Evolutionary conservation across 1,140 invertebrate genomes (phyloP).

Genomic region (Nylanderia fulva): DNA sequence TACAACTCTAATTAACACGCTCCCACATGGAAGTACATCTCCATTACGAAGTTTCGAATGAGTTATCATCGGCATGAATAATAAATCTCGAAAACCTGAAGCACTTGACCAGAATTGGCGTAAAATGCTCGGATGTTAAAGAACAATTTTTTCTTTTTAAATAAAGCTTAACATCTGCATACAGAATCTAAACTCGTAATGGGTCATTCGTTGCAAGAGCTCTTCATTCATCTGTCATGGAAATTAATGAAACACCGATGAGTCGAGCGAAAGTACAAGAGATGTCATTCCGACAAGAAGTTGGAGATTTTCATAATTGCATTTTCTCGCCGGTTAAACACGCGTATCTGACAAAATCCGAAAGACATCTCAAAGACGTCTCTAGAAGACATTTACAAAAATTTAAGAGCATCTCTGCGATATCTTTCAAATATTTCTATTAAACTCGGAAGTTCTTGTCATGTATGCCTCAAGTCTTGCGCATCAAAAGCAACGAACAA

Average conservation of each 20-base stretch:
- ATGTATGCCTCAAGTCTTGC: not conserved
- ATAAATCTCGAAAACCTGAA: slow-evolving; percentile 28
- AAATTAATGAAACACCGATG: slow-evolving; percentile 34
- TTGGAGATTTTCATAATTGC: not conserved
- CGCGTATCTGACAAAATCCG: not conserved
- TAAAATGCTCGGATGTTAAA: not conserved
- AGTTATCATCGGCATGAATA: slow-evolving; percentile 9
- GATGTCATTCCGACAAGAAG: slow-evolving; percentile 4
- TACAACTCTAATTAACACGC: slow-evolving; percentile 78
- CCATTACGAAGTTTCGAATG: slow-evolving; percentile 30
- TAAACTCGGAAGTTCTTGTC: not conserved
- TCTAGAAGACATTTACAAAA: not conserved
- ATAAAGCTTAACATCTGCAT: slow-evolving; percentile 10
- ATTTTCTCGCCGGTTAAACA: not conserved
- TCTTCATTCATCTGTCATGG: slow-evolving; percentile 46
- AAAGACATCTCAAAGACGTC: not conserved
- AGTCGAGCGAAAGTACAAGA: slow-evolving; percentile 11
- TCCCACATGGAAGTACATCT: slow-evolving; percentile 79
- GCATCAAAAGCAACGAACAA: slow-evolving; percentile 17
- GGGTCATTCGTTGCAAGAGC: slow-evolving; percentile 40
- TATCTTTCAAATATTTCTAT: not conserved
- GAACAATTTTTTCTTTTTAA: slow-evolving; percentile 3
- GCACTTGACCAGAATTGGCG: not conserved
- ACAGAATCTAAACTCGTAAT: slow-evolving; percentile 18
- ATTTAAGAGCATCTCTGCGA: not conserved